These are phyloP conservation scores for Dasypus novemcinctus DNA, from an alignment of 2,113 vertebrate genomes.

Conservation along the genomic window DNA sequence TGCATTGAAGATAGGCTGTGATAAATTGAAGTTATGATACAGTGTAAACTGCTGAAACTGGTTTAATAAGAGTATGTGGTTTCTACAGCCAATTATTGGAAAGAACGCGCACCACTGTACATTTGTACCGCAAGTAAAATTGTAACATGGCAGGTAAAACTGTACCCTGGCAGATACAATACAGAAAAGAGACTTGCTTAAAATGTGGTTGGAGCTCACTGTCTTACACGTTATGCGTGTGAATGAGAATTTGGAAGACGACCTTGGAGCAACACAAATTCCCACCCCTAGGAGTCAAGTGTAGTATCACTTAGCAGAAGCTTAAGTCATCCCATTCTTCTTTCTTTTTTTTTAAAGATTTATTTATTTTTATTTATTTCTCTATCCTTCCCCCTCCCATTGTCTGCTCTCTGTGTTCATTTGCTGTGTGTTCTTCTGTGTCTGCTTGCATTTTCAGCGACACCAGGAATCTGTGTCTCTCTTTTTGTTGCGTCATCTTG, in stretches of 20 bases:
- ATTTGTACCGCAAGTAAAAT: background rate
- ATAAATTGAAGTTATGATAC: background rate
- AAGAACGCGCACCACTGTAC: background rate
- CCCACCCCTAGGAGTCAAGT: background rate
- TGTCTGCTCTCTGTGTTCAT: no score
- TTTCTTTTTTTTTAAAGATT: no score
- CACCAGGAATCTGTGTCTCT: no score
- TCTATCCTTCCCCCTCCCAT: no score
- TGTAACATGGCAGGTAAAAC: background rate
- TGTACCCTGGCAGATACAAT: background rate
- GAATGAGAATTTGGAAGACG: background rate
- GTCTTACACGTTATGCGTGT: background rate
- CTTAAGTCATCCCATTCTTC: no score
- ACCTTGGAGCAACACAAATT: background rate
- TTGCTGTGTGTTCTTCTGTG: no score
- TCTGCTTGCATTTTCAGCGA: no score
- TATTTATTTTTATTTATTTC: no score
- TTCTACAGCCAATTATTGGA: background rate
- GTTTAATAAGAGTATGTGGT: background rate
- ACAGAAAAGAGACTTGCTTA: background rate
- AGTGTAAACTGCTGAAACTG: background rate
- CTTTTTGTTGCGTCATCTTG: no score
- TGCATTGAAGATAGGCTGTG: background rate
- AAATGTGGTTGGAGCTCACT: background rate
- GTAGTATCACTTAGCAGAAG: background rate